These are phyloP conservation scores for Ligdia adustata DNA, from an alignment of 2,888 invertebrate genomes.

Conservation along the genomic window DNA sequence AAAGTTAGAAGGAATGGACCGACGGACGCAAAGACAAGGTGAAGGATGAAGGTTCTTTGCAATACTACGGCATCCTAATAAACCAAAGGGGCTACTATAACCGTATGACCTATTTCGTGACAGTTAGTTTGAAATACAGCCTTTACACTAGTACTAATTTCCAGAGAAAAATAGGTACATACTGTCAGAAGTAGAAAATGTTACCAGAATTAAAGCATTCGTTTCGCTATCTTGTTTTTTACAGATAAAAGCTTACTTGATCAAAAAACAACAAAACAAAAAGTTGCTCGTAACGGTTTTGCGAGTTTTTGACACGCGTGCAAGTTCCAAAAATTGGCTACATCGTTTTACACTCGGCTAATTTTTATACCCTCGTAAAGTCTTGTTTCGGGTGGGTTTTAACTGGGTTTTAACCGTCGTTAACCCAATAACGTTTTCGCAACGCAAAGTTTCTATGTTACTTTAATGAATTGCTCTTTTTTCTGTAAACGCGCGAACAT, in stretches of 20 bases:
- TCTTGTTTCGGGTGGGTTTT: neutral
- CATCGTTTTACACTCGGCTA: conserved; percentile 18
- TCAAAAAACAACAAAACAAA: too few species aligned
- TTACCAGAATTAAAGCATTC: neutral
- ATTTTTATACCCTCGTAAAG: conserved; percentile 22
- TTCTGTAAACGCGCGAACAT: neutral
- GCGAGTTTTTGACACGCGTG: too few species aligned
- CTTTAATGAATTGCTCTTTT: neutral
- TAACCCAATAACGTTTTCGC: conserved; percentile 9
- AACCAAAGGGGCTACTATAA: too few species aligned
- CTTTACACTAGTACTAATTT: too few species aligned
- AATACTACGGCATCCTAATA: too few species aligned
- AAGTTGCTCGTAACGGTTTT: too few species aligned
- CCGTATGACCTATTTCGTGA: too few species aligned
- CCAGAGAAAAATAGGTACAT: too few species aligned
- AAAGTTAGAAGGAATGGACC: too few species aligned
- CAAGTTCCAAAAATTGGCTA: conserved; percentile 10
- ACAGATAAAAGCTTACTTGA: neutral
- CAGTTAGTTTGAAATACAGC: too few species aligned
- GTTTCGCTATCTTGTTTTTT: neutral
- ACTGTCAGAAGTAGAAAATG: neutral
- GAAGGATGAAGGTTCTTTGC: too few species aligned
- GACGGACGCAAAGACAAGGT: too few species aligned
- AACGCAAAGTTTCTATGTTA: neutral
- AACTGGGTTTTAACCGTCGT: conserved; percentile 4